Evolutionary conservation across 1,140 invertebrate species (phyloP), one percentile per base, ranked within the genome.

Genomic region (Octopus sinensis): DNA sequence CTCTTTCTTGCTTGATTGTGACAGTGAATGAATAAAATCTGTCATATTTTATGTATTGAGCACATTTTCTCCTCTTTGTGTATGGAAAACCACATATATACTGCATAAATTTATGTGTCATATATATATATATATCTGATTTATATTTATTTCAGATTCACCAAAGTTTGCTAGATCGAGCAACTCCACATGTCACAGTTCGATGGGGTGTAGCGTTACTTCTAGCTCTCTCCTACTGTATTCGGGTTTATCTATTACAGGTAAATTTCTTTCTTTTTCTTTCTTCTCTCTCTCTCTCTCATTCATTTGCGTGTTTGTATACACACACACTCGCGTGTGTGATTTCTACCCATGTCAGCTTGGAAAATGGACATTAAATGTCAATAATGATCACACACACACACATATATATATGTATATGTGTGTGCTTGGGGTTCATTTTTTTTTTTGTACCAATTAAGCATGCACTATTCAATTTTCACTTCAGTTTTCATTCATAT

Each of bases 371-470:
- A 43, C 30, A 43, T 43, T 43, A 43, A 43, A 43, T 43, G 30
- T 43, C 30, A 43, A 43, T 43, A 2, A 43, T 43, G 30, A 43
- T 43, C 30, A 78, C 53, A 6, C 13, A 17, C 51, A 80, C 5
- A 17, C 81, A 43, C 13, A 62, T 76, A 23, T 4, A 13, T 6
- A 78, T 13, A 68, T n/a, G n/a, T n/a, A 78, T 10, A 78, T 79
- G n/a, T 7, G 10, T 5, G 23, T 7, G 56, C 23, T 71, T 52
- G 78, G 43, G n/a, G 43, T 53, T 78, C 12, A 52, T n/a, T 4
- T 80, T 4, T 81, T 87, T 86, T 95, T 94, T 86, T 62, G 56
- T 62, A 62, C 56, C 9, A 43, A 43, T 43, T 43, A 43, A 43
- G 30, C 30, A 2, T 43, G 30, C 30, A 43, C 30, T 1, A 43